Percentiles rank a stretch among this genome's conserved stretches.
phyloP scores from a whole-genome alignment of 2,113 vertebrate genomes.

The Ploceus nigricollis region DNA sequence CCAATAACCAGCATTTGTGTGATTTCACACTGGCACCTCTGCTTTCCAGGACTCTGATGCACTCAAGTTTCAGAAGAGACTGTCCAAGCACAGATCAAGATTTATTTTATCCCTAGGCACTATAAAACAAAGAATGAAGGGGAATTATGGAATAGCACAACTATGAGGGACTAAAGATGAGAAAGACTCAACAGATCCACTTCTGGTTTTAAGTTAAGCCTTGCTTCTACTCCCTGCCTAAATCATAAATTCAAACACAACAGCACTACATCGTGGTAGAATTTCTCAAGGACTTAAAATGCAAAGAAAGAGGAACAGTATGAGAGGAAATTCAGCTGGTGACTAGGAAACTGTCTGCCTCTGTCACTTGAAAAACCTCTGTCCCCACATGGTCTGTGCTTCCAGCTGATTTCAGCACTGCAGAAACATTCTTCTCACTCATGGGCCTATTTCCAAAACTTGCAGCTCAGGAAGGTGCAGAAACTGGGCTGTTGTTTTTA shows the following conservation, averaged over 20 bases:
- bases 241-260: not conserved
- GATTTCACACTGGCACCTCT: not conserved
- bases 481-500: not conserved
- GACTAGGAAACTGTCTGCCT: not conserved
- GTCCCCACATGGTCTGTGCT: not conserved
- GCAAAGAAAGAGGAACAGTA: not conserved
- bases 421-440: not conserved
- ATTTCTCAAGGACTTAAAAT: not conserved
- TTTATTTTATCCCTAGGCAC: not conserved
- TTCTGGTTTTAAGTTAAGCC: not conserved
- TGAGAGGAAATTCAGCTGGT: not conserved
- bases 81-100: not conserved
- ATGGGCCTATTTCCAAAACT: not conserved
- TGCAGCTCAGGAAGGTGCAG: not conserved
- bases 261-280: not conserved
- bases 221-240: not conserved
- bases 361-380: not conserved
- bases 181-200: not conserved
- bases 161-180: not conserved
- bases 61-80: not conserved
- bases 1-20: not conserved
- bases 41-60: not conserved
- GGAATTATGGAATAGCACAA: not conserved
- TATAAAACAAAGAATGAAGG: not conserved
- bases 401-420: not conserved